A percentile compares a stretch with the other conserved stretches of the same genome.
Conservation (phyloP, 2,888 invertebrate genomes). For the Cephus pulcher region DNA sequence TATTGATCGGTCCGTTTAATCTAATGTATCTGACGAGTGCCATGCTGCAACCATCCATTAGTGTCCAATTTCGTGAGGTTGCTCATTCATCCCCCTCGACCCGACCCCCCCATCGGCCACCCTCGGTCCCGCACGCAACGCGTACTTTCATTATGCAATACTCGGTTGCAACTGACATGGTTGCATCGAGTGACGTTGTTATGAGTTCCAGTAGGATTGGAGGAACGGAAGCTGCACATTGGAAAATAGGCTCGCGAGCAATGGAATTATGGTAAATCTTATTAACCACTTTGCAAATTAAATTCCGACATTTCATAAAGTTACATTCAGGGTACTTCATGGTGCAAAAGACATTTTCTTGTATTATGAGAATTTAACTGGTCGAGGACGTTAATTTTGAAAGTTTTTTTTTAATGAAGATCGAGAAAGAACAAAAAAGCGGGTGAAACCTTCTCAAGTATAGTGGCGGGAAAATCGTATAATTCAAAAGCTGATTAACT, state of each 20-base stretch:
- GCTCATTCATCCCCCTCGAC: neutral
- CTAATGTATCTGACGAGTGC: neutral
- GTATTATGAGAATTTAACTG: neutral
- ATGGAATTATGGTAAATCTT: neutral
- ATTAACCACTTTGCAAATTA: neutral
- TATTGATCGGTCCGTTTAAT: neutral
- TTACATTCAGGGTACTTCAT: neutral
- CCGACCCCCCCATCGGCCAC: too few relatives aligned
- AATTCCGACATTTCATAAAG: neutral
- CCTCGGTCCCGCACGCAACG: neutral
- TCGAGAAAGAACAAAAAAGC: neutral
- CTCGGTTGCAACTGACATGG: neutral
- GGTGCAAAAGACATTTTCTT: neutral
- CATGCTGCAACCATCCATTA: neutral
- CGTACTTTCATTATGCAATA: neutral
- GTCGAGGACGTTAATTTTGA: neutral
- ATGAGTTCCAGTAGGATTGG: neutral
- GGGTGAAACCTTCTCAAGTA: neutral
- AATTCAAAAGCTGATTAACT: neutral
- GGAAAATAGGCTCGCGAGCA: neutral
- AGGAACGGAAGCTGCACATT: neutral
- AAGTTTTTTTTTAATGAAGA: neutral
- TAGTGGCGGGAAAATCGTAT: neutral
- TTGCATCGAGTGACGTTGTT: neutral
- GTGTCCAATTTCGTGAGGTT: neutral